These are phyloP conservation scores for Telenomus remus DNA, from an alignment of 1,140 invertebrate genomes.

Conservation along the genomic window DNA sequence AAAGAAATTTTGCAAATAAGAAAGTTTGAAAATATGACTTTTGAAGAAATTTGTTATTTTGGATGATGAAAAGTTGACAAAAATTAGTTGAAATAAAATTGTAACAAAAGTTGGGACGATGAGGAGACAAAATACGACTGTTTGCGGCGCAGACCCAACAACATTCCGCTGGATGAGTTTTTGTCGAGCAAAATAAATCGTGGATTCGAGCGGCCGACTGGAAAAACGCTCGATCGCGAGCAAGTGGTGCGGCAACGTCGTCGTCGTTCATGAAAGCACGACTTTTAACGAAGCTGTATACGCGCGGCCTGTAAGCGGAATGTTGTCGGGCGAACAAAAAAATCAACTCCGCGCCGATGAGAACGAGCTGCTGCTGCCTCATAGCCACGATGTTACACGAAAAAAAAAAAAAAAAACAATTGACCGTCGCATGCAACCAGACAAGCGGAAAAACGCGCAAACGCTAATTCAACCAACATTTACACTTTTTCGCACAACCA, in stretches of 20 bases:
- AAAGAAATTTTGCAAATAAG: no score
- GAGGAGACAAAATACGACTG: background rate
- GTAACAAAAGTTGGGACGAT: slow-evolving; percentile 19
- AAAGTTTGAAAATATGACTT: no score
- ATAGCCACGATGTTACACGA: slow-evolving; percentile 49
- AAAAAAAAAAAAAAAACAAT: slow-evolving; percentile 29
- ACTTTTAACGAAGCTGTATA: slow-evolving; percentile 57
- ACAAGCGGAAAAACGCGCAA: slow-evolving; percentile 5
- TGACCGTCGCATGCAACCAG: slow-evolving; percentile 12
- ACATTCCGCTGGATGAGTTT: slow-evolving; percentile 45
- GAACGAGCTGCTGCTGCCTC: slow-evolving; percentile 39
- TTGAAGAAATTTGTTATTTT: no score
- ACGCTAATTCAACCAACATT: slow-evolving; percentile 23
- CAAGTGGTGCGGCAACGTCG: slow-evolving; percentile 28
- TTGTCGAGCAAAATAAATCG: slow-evolving; percentile 44
- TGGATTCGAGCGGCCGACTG: slow-evolving; percentile 38
- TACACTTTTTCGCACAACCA: background rate
- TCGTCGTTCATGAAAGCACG: slow-evolving; percentile 27
- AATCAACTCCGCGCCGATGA: slow-evolving; percentile 49
- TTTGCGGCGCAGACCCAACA: background rate
- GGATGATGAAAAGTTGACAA: no score
- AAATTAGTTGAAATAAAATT: no score
- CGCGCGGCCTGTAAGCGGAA: slow-evolving; percentile 42
- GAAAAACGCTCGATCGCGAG: slow-evolving; percentile 40
- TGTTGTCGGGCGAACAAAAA: slow-evolving; percentile 46